phyloP scores from a whole-genome alignment of 2,797 vertebrate genomes.

The Rhinella marina region DNA sequence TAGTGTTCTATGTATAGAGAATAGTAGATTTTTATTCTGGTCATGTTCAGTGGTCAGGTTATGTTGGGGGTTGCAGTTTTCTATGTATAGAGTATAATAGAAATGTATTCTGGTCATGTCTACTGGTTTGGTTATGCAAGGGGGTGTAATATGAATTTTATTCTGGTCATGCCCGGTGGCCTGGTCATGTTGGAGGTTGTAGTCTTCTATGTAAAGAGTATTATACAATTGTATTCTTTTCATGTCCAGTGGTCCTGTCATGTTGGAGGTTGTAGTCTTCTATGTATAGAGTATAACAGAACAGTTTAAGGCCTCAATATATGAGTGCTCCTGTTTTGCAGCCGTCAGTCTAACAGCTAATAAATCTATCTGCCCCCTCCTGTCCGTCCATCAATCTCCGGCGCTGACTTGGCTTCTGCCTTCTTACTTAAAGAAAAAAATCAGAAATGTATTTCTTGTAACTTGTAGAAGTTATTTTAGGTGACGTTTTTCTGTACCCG shows the following conservation, averaged over 20 bases:
- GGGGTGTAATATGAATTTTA: background rate
- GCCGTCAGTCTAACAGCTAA: background rate
- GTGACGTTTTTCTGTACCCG: constrained; percentile 4
- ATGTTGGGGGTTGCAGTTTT: background rate
- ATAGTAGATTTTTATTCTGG: background rate
- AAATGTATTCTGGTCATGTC: no score
- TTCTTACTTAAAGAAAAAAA: background rate
- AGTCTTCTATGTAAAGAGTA: background rate
- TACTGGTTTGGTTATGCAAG: no score
- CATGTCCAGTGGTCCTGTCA: background rate
- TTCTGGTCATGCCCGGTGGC: no score
- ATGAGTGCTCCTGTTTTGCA: background rate
- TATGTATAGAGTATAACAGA: background rate
- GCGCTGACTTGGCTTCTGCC: background rate
- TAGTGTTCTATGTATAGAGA: background rate
- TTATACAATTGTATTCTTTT: background rate
- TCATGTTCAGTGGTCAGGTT: background rate
- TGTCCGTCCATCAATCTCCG: background rate
- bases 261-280: background rate
- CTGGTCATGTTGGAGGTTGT: background rate
- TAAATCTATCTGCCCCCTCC: background rate
- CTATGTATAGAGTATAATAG: no score
- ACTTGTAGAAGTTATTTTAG: constrained; percentile 7
- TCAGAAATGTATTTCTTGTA: background rate
- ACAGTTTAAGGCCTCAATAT: background rate